Base-by-base conservation (phyloP, 2,888 invertebrate genomes). In the Oligia latruncula region DNA sequence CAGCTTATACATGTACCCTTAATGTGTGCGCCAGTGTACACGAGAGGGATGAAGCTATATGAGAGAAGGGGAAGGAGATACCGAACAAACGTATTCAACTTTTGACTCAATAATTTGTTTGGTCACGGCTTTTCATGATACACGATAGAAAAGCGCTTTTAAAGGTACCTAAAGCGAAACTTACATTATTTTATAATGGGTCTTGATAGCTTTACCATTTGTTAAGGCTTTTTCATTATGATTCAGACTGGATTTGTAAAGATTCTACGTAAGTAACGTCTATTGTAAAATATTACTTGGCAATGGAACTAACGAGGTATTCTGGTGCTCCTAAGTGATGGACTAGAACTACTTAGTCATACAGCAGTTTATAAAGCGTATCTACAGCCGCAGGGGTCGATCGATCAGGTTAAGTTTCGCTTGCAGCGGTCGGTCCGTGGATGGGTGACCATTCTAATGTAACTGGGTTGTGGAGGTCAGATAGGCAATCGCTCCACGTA, bases 1-100 rank as follows among this genome's bases (percentile, higher is more conserved):
- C 94, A 95, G 96, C 96, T 95, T 96, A 96, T 93, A 91, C 95
- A 91, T 95, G 96, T 96, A 94, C 93, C 94, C 93, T 93, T 94
- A 93, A 95, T 95, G 94, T 95, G 94, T 92, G 92, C 90, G 92
- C 89, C 94, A 93, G 84, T 93, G 92, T 93, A 92, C 90, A 72
- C 66, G 90, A 92, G 70, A 80, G 89, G 82, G 92, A 94, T 58
- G 79, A 52, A 64, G 52, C 71, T 62, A 86, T 86, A 72, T 29
- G 83, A 71, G 80, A n/a, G 83, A 87, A 80, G 75, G 79, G 58
- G 88, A 87, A 64, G 71, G 68, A 55, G 8, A 66, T 62, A 81
- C 29, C 67, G 83, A 78, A 86, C 83, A 84, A 87, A 83, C 79
- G 89, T 85, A 90, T 92, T 90, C 90, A 90, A 90, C 89, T 90